phyloP scores from a whole-genome alignment of 2,113 vertebrate species.

The Tonatia bakeri region DNA sequence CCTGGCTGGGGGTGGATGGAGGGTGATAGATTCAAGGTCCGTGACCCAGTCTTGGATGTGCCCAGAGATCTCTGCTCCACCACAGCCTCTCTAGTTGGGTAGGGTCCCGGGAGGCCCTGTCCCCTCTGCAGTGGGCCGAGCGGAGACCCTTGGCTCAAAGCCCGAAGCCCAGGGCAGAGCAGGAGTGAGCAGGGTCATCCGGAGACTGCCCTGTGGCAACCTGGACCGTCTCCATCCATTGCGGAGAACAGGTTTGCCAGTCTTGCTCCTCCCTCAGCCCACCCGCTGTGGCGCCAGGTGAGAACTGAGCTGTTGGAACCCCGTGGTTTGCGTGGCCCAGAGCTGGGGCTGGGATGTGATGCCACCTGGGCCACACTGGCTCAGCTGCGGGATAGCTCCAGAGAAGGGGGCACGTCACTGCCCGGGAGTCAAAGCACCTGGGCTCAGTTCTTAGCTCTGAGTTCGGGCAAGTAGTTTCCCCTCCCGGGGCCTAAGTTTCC shows the following conservation, averaged over 20 bases:
- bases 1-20: not conserved
- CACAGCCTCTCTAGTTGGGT: not conserved
- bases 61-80: not conserved
- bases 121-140: not conserved
- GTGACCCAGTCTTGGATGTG: not conserved
- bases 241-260: constrained; percentile 70
- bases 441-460: not conserved
- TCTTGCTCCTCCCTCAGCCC: constrained; percentile 42
- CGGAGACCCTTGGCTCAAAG: constrained; percentile 34
- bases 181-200: constrained; percentile 27
- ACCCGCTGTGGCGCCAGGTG: not conserved
- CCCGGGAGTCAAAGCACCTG: not conserved
- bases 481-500: constrained; percentile 25
- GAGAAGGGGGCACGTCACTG: not conserved
- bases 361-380: not conserved
- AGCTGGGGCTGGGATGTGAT: not conserved
- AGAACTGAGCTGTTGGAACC: constrained; percentile 40
- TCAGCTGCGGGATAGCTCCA: not conserved
- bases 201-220: constrained; percentile 19
- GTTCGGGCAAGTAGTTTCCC: not conserved
- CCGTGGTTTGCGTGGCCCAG: not conserved
- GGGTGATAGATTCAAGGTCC: not conserved
- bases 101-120: not conserved
- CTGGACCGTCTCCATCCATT: not conserved
- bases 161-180: not conserved